These are phyloP conservation scores for Garra rufa DNA, from an alignment of 2,113 vertebrate genomes.

Conservation along the genomic window DNA sequence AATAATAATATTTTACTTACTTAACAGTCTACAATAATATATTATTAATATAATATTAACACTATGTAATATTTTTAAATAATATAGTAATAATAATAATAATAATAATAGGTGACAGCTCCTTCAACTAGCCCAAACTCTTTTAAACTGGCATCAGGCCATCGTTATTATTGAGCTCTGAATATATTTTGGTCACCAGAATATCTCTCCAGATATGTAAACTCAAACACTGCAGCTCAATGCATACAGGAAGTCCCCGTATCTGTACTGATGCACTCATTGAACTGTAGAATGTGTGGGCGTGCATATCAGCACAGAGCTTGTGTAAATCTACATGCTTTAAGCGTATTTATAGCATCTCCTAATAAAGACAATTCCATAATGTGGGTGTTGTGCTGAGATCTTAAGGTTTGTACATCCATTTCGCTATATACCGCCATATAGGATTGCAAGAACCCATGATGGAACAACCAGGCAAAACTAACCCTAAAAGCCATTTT, in stretches of 20 bases:
- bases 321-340: neutral
- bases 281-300: conserved; percentile 66
- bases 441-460: neutral
- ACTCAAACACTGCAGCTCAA: neutral
- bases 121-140: neutral
- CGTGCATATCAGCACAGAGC: conserved; percentile 40
- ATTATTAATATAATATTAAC: too few relatives aligned
- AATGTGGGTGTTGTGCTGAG: conserved; percentile 16
- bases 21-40: too few relatives aligned
- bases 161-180: neutral
- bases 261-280: conserved; percentile 8
- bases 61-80: too few relatives aligned
- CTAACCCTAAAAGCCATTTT: neutral
- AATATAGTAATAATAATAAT: too few relatives aligned
- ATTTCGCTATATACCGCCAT: neutral
- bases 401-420: neutral
- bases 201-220: neutral
- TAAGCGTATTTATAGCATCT: conserved; percentile 24
- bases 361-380: neutral
- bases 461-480: neutral
- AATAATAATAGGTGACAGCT: neutral
- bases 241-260: conserved; percentile 29
- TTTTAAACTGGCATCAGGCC: neutral
- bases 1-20: too few relatives aligned
- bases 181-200: neutral